Conservation (phyloP, 1,140 invertebrate genomes). For the Trichogramma pretiosum region DNA sequence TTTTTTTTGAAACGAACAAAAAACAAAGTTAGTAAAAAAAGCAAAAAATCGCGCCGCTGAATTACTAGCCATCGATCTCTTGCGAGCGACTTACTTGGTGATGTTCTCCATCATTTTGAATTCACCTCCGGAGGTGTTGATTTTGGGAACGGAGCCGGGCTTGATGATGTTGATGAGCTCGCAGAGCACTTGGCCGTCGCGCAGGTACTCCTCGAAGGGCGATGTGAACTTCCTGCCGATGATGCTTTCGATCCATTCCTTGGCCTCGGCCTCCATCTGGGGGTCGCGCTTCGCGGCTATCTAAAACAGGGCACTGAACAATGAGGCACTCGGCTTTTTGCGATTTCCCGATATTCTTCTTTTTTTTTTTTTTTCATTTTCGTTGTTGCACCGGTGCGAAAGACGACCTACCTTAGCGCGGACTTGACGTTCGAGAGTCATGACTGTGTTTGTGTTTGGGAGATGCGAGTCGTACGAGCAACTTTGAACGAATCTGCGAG, state of each 20-base stretch:
- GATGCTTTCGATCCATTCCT: slow-evolving; percentile 81
- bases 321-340: not conserved
- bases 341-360: too few relatives aligned
- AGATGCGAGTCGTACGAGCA: too few relatives aligned
- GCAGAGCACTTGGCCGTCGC: slow-evolving; percentile 73
- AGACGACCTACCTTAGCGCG: slow-evolving; percentile 69
- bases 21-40: too few relatives aligned
- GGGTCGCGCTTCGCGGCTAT: slow-evolving; percentile 75
- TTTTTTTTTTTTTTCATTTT: too few relatives aligned
- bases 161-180: slow-evolving; percentile 79
- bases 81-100: slow-evolving; percentile 71
- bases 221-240: slow-evolving; percentile 70
- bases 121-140: slow-evolving; percentile 76
- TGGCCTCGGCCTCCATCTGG: slow-evolving; percentile 71
- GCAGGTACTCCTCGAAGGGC: slow-evolving; percentile 66
- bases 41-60: too few relatives aligned
- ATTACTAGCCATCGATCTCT: too few relatives aligned
- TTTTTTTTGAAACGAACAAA: too few relatives aligned
- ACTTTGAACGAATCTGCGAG: too few relatives aligned
- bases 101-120: slow-evolving; percentile 96
- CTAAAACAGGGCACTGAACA: slow-evolving; percentile 39
- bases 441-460: too few relatives aligned
- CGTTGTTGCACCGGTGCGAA: too few relatives aligned
- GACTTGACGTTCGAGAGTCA: slow-evolving; percentile 75
- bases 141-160: slow-evolving; percentile 75